Evolutionary conservation across 2,888 invertebrate species (phyloP), one percentile per base, ranked within the genome.

Genomic region (Calliphora vomitoria): DNA sequence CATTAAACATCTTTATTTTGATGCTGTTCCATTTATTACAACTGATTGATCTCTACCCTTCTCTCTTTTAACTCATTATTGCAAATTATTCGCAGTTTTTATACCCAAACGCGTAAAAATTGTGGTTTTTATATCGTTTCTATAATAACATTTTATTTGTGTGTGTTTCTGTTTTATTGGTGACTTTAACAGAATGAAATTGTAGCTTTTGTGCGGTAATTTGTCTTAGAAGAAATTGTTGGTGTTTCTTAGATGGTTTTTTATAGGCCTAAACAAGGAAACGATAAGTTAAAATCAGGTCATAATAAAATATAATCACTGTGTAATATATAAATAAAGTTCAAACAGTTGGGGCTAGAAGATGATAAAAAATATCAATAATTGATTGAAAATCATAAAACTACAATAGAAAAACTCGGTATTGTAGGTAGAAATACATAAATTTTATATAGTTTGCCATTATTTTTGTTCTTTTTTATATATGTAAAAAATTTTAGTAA

Each of bases 371-470:
- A 38, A n/a, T 38, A 38, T 41, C n/a, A 66, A 41, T 41, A n/a
- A 20, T 11, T 66, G 20, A 4, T 41, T 44, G 66, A 20, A 66
- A 44, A 20, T 18, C 44, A 66, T 66, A 66, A 66, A 25, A 66
- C 38, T 41, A 41, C 11, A 66, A 41, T 66, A 20, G 20, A 55
- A 10, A 64, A n/a, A 38, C 8, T 10, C 13, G 3, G 0, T 6
- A 38, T 53, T 53, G n/a, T 53, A 53, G 5, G 18, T 53, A 53
- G 3, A 20, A 20, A 55, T 55, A 20, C n/a, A 15, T 50, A 44
- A 11, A 44, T n/a, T 4, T 44, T 31, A 31, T 35, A 35, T 35
- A 35, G 55, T 20, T 10, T 55, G 55, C 3, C 35, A 35, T 35
- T 35, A 35, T 35, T 18, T 55, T 0, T 55, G 20, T 55, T 3